Base-by-base conservation (phyloP, 2,113 vertebrate genomes). In the Etheostoma cragini region DNA sequence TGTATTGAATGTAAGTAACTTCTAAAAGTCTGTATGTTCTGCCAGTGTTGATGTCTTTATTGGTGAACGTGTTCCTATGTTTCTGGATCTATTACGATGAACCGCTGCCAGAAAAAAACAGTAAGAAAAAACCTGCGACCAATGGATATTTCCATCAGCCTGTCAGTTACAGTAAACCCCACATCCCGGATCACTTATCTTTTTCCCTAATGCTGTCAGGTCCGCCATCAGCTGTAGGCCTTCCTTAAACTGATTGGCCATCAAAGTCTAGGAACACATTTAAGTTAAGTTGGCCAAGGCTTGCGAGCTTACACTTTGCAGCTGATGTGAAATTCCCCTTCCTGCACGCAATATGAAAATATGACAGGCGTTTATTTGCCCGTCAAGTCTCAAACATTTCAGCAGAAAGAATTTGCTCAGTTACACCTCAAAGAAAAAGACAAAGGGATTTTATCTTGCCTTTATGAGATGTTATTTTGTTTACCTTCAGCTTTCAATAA, bases 271-370 rank as follows among this genome's bases (percentile, higher is more conserved):
- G 45, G 70, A 82, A 30, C 6, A 45, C 12, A 46, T 94, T 11
- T 72, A 96, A 91, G 96, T 94, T 96, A 92, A 81, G 38, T 46
- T 52, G 46, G 11, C 22, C n/a, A 19, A 12, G 61, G 52, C 35
- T 72, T 72, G 45, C 80, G 82, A 79, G 26, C 24, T 56, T 74
- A 38, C 60, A 19, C 3, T 65, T 45, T 75, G 57, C 72, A 83
- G 49, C 62, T 78, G 77, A 26, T 76, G 74, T 83, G 63, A 86
- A 89, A 87, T 81, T 82, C 87, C 70, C 49, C 49, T 61, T 15
- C 8, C 64, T 64, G 33, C 33, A 53, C 0, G n/a, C 57, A 61
- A 58, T 14, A 69, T 63, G 24, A 56, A 67, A 56, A 74, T 84
- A 60, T 76, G 58, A 62, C 72, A 83, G 70, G 72, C 38, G 10